These are phyloP conservation scores for Caenorhabditis sinica DNA, from an alignment of 2,888 invertebrate genomes.

Conservation along the genomic window DNA sequence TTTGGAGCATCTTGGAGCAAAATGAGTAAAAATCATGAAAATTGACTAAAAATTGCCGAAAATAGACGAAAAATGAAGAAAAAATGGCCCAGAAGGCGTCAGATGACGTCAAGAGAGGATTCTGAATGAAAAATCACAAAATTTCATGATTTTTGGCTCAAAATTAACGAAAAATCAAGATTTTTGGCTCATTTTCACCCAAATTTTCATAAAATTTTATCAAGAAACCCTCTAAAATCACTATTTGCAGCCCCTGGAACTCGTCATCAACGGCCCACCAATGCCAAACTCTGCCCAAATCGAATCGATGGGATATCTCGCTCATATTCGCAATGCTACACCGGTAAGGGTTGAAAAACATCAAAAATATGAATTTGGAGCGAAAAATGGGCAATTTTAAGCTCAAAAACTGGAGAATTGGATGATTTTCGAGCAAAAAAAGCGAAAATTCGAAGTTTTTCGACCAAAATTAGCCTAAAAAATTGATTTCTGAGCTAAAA, in stretches of 20 bases:
- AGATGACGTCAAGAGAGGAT: no score
- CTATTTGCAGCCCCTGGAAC: slow-evolving; percentile 62
- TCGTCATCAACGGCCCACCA: slow-evolving; percentile 72
- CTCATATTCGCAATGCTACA: slow-evolving; percentile 65
- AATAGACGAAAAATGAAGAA: not conserved
- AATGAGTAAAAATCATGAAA: not conserved
- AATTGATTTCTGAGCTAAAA: not conserved
- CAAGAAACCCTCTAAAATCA: no score
- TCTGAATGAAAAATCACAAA: not conserved
- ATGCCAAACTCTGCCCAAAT: slow-evolving; percentile 65
- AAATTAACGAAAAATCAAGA: not conserved
- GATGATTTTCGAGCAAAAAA: not conserved
- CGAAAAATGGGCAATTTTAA: not conserved
- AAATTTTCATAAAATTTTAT: no score
- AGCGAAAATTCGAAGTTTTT: not conserved
- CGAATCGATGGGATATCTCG: slow-evolving; percentile 67
- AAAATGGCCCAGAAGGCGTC: no score
- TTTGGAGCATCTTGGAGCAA: no score
- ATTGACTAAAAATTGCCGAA: not conserved
- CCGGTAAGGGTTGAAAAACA: no score
- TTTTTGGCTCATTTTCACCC: no score
- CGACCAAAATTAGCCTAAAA: not conserved
- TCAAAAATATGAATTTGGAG: no score
- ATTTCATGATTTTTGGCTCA: not conserved
- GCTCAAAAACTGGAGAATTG: not conserved